Evolutionary conservation across 2,797 vertebrate genomes (phyloP).

Genomic region (Phrynocephalus guinanensis): DNA sequence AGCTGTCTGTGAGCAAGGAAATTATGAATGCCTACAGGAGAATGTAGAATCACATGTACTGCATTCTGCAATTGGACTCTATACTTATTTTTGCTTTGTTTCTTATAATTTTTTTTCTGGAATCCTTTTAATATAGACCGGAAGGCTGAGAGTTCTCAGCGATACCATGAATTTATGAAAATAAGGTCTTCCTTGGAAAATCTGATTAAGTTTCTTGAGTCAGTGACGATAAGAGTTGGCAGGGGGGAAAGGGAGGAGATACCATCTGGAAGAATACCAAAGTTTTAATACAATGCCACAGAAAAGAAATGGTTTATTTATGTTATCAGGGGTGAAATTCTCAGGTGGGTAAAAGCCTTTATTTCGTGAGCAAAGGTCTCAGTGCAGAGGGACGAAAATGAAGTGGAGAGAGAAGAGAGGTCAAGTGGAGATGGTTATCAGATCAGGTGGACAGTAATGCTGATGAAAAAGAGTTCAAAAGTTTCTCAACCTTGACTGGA

Average conservation of each 20-base stretch:
- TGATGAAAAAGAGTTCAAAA: slow-evolving; percentile 11
- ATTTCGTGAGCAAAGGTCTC: slow-evolving; percentile 2
- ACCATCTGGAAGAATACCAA: slow-evolving; percentile 2
- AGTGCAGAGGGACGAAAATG: slow-evolving; percentile 3
- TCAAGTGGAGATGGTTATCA: slow-evolving; percentile 22
- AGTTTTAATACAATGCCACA: slow-evolving; percentile 14
- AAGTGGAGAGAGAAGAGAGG: slow-evolving; percentile 7
- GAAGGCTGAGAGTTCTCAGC: slow-evolving; percentile 6
- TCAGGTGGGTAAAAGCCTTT: slow-evolving; percentile 24
- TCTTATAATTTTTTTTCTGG: not conserved
- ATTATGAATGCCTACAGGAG: not conserved
- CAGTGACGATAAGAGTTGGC: slow-evolving; percentile 15
- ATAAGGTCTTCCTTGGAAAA: slow-evolving; percentile 24
- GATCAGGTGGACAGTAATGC: not conserved
- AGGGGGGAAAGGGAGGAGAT: not conserved
- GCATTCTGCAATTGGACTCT: no score
- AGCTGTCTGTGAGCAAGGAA: not conserved
- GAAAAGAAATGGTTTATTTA: slow-evolving; percentile 18
- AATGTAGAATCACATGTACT: no score
- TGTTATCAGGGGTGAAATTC: slow-evolving; percentile 14
- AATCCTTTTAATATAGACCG: not conserved
- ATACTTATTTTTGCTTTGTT: not conserved
- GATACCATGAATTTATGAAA: slow-evolving; percentile 23
- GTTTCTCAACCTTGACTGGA: slow-evolving; percentile 17
- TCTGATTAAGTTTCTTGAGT: slow-evolving; percentile 23